These are phyloP conservation scores for Drosophila leontia DNA, from an alignment of 1,140 invertebrate species.

Conservation along the genomic window DNA sequence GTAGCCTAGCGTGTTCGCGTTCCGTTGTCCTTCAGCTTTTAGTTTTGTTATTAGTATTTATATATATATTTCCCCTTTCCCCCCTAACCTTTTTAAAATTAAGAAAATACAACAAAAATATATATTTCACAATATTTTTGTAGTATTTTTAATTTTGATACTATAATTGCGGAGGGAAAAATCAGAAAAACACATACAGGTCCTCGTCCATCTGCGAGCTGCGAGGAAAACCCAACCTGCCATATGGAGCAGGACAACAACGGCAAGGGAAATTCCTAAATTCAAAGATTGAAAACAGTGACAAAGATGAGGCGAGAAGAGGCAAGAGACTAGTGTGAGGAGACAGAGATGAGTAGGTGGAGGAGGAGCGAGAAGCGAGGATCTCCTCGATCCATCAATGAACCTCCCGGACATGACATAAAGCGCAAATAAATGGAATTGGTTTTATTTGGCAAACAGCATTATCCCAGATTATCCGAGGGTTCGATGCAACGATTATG, in stretches of 20 bases:
- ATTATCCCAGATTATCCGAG: conserved; percentile 83
- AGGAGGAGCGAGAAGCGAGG: background rate
- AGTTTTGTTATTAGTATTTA: background rate
- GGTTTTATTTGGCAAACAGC: conserved; percentile 82
- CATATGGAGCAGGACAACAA: conserved; percentile 29
- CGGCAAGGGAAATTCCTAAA: conserved; percentile 15
- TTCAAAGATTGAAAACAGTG: conserved; percentile 11
- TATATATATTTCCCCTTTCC: too few relatives aligned
- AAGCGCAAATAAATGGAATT: conserved; percentile 75
- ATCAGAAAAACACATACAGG: background rate
- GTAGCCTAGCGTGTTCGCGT: conserved; percentile 70
- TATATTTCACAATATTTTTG: too few relatives aligned
- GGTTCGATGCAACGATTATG: conserved; percentile 83
- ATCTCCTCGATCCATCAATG: conserved; percentile 50
- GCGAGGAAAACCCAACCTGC: conserved; percentile 40
- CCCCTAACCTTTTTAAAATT: too few relatives aligned
- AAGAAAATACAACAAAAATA: too few relatives aligned
- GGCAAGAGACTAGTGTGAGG: background rate
- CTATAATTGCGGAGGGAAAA: background rate
- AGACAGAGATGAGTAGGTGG: background rate
- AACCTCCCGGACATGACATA: conserved; percentile 60
- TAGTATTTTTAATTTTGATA: background rate
- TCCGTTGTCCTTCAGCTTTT: conserved; percentile 48
- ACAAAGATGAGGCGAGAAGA: conserved; percentile 2
- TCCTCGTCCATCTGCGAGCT: background rate